phyloP scores from a whole-genome alignment of 2,888 invertebrate genomes.

The Mythimna ferrago region DNA sequence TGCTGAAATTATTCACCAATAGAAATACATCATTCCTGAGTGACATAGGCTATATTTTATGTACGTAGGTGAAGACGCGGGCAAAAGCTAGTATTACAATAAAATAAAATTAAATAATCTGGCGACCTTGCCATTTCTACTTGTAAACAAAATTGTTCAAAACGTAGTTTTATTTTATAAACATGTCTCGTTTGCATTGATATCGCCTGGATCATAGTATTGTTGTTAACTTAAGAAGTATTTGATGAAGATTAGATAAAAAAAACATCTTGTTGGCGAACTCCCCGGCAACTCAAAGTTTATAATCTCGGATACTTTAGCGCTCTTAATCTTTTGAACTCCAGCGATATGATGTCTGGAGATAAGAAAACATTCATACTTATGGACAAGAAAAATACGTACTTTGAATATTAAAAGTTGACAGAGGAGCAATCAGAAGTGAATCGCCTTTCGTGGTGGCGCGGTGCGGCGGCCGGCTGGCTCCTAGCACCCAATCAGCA shows the following conservation, averaged over 20 bases:
- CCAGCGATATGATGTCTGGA: slow-evolving; percentile 37
- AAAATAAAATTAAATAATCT: background rate
- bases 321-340: slow-evolving; percentile 48
- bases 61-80: too few relatives aligned
- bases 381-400: slow-evolving; percentile 57
- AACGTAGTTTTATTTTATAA: background rate
- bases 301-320: slow-evolving; percentile 34
- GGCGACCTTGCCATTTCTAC: background rate
- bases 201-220: slow-evolving; percentile 26
- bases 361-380: slow-evolving; percentile 38
- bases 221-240: slow-evolving; percentile 13
- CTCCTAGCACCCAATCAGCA: slow-evolving; percentile 53
- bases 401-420: slow-evolving; percentile 63
- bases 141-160: slow-evolving; percentile 10
- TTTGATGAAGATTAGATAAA: slow-evolving; percentile 36
- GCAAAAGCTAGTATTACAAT: background rate
- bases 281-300: slow-evolving; percentile 29
- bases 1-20: too few relatives aligned
- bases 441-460: slow-evolving; percentile 50
- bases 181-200: background rate
- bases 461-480: slow-evolving; percentile 30
- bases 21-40: too few relatives aligned
- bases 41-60: too few relatives aligned
- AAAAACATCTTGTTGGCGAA: slow-evolving; percentile 28
- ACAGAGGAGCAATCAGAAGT: slow-evolving; percentile 59